A percentile compares a stretch with the other conserved stretches of the same genome.
Evolutionary conservation across 2,113 vertebrate genomes (phyloP).

Genomic region (Calypte anna): DNA sequence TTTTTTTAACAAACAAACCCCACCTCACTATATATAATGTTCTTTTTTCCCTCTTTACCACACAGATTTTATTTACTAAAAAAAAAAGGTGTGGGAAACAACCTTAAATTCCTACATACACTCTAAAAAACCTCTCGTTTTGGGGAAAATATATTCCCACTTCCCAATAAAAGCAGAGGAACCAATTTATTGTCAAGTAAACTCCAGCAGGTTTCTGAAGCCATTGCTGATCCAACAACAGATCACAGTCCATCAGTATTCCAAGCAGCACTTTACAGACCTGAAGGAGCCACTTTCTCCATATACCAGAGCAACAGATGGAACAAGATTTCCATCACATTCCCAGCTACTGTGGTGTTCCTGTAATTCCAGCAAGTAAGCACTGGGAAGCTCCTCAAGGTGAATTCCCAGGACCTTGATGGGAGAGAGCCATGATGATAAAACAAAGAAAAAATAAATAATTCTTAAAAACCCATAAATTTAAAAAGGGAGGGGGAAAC

Average conservation of each 20-base stretch:
- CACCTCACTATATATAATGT: neutral
- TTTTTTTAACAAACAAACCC: neutral
- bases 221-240: neutral
- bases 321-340: conserved; percentile 3
- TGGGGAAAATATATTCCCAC: neutral
- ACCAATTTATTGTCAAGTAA: neutral
- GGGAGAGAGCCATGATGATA: neutral
- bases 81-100: too few species aligned
- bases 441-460: neutral
- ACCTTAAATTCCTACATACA: neutral
- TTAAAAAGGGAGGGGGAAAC: neutral
- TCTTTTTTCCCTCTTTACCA: neutral
- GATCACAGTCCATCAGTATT: neutral
- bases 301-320: neutral
- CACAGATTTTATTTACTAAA: neutral
- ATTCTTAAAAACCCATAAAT: too few species aligned
- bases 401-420: neutral
- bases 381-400: neutral
- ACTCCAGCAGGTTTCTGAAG: neutral
- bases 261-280: neutral
- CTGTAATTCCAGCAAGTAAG: neutral
- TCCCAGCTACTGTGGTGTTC: neutral
- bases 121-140: neutral
- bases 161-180: neutral
- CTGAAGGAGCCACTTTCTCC: conserved; percentile 7